These are phyloP conservation scores for Daktulosphaira vitifoliae DNA, from an alignment of 1,140 invertebrate genomes.

Conservation along the genomic window DNA sequence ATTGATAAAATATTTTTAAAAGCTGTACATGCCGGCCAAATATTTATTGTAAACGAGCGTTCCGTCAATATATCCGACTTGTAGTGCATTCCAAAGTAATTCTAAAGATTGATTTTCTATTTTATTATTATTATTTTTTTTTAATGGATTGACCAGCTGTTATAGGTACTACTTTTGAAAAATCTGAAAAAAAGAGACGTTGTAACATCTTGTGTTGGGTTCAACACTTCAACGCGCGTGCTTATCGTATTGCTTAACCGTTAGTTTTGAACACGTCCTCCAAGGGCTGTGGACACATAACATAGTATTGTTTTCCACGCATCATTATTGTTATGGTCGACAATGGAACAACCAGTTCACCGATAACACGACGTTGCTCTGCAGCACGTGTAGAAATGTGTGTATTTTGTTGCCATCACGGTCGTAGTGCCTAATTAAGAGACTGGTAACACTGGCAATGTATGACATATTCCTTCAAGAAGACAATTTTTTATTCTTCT, in stretches of 20 bases:
- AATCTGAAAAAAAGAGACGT: too few relatives aligned
- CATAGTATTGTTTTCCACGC: not conserved
- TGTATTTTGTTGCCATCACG: too few relatives aligned
- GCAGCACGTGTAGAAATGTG: constrained; percentile 11
- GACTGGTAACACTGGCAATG: not conserved
- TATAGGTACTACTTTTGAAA: too few relatives aligned
- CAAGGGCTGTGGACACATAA: not conserved
- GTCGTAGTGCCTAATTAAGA: constrained; percentile 15
- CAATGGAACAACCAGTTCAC: constrained; percentile 26
- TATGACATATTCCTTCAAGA: not conserved
- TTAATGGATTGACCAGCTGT: too few relatives aligned
- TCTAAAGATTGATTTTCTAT: too few relatives aligned
- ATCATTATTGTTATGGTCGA: not conserved
- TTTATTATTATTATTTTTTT: too few relatives aligned
- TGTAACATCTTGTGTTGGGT: too few relatives aligned
- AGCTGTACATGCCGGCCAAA: too few relatives aligned
- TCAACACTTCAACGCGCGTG: not conserved
- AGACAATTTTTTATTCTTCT: not conserved
- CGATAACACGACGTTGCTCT: constrained; percentile 7
- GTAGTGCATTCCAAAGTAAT: too few relatives aligned
- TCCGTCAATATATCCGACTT: too few relatives aligned
- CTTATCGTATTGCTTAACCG: not conserved
- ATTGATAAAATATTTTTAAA: too few relatives aligned
- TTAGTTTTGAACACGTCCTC: not conserved
- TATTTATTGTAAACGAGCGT: too few relatives aligned